Evolutionary conservation across 2,113 vertebrate species (phyloP), one percentile per base, ranked within the genome.

Genomic region (Rhea pennata): DNA sequence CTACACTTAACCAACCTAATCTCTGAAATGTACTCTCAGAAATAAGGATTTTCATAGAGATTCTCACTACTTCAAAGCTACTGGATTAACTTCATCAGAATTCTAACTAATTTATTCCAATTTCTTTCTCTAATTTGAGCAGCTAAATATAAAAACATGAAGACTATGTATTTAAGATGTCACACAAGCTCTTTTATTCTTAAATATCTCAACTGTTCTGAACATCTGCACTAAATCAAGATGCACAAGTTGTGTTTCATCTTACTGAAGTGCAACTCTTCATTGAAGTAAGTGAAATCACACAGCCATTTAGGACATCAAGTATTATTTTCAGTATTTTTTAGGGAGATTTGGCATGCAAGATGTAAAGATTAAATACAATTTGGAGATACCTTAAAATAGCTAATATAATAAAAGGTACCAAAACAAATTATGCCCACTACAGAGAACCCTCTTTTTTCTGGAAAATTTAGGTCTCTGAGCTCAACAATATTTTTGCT

Each of bases 241-340:
- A 81, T 33, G 62, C 12, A 62, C 6, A 7, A 0, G 0, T 58
- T 2, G 3, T 27, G 5, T 53, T 26, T 79, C 23, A 67, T 4
- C 21, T 19, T 9, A 39, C 10, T 36, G 33, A 90, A 70, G 16
- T 14, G 48, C 13, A 80, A 11, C 19, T 53, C 46, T 17, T 10
- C 0, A 51, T 39, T 40, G 46, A 64, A 79, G 53, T 15, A 40
- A 31, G 48, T 15, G 27, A 26, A 66, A 42, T 22, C 22, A 54
- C 36, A 13, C 15, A 51, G 33, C 27, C 23, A 20, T 53, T 42
- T 40, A 80, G 62, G 48, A 40, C 24, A 65, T 46, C 76, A 51
- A 65, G 61, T 31, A 64, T 19, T 36, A 23, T 40, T 40, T 11
- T 50, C 13, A 27, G 7, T 5, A 39, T 53, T 36, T 61, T 48